A percentile compares a stretch with the other conserved stretches of the same genome.
Conservation (phyloP, 1,140 invertebrate species). For the Ylistrum balloti region DNA sequence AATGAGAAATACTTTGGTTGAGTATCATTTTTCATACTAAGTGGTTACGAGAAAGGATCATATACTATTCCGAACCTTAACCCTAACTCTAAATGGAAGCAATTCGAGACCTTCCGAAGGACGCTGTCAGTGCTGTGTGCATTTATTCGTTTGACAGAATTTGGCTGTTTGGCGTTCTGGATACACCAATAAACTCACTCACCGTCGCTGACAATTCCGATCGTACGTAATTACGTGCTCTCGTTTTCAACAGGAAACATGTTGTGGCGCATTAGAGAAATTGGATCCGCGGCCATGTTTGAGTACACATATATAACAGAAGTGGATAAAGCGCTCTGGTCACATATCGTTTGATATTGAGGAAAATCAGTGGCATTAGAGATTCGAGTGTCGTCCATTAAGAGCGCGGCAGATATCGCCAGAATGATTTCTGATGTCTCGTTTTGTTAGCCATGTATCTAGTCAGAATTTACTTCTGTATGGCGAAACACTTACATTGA, state of each 20-base stretch:
- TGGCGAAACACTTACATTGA: not conserved
- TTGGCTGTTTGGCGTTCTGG: not conserved
- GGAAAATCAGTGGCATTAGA: not conserved
- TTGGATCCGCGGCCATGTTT: not conserved
- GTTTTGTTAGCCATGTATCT: not conserved
- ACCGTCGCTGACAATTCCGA: not conserved
- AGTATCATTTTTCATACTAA: too few relatives aligned
- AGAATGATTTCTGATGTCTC: not conserved
- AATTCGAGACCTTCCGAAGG: not conserved
- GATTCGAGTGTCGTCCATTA: not conserved
- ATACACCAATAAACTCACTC: not conserved
- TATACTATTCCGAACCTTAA: too few relatives aligned
- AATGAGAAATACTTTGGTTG: too few relatives aligned
- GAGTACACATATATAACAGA: not conserved
- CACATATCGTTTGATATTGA: not conserved
- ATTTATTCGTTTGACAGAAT: not conserved
- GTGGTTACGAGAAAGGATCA: too few relatives aligned
- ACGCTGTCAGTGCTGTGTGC: not conserved
- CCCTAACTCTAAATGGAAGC: not conserved
- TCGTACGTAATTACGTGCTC: not conserved
- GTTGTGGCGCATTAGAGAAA: not conserved
- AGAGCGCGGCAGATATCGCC: not conserved
- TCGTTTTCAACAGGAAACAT: not conserved
- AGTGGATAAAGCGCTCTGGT: not conserved
- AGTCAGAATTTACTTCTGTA: not conserved